Evolutionary conservation across 2,113 vertebrate genomes (phyloP), one percentile per base, ranked within the genome.

Genomic region (Myrmecobius fasciatus): DNA sequence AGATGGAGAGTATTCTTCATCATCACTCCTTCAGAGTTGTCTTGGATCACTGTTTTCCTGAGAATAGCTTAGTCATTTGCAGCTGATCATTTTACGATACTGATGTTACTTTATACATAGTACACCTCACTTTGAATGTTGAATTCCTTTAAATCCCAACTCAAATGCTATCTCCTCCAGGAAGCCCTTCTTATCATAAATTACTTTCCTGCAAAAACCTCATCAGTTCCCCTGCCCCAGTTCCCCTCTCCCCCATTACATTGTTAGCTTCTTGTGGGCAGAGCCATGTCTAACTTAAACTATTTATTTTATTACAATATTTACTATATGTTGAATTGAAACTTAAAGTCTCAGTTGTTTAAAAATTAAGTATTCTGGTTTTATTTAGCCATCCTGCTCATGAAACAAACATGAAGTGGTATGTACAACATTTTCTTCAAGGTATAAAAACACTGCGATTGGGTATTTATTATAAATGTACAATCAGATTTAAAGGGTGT

Each of bases 351-450:
- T 43, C 7, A 8, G 6, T 83, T 7, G 8, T 83, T 83, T 43
- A 43, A 98, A 98, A 98, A 95, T 92, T 96, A 51, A 92, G 94
- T 47, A 96, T 95, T 3, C 43, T 91, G 83, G 46, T 52, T 94
- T 96, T 94, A 93, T 93, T 97, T 95, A 96, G 89, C 92, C 96
- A 93, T 89, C 93, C 89, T 97, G 92, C 90, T 96, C 53, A 96
- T 91, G 51, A 98, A 95, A 96, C 22, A n/a, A 96, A 96, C 49
- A 92, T 75, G 89, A 96, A 53, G 93, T 96, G 95, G 96, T 91
- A 49, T 96, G 1, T 91, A 92, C 93, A 94, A 52, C 91, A 54
- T 94, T 97, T 11, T 97, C 36, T 96, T 53, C 67, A 91, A 9
- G 88, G 92, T 91, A 47, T 46, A 92, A 95, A 89, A 91, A 97